Evolutionary conservation across 2,113 vertebrate species (phyloP).

Genomic region (Cynoglossus semilaevis): DNA sequence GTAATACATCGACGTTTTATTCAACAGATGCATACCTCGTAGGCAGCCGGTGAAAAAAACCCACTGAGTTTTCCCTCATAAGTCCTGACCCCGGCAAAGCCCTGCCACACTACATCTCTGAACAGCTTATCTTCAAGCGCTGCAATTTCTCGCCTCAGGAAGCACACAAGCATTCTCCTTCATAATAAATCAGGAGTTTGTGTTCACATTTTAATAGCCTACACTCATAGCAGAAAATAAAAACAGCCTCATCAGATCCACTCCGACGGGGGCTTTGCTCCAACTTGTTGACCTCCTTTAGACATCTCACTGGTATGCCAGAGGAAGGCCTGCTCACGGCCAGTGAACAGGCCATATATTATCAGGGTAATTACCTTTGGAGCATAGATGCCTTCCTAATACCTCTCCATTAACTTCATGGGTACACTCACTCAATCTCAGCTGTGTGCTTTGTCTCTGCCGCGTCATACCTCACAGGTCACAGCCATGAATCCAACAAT

Average conservation of each 20-base stretch:
- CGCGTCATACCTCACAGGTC: slow-evolving; percentile 40
- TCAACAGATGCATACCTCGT: slow-evolving; percentile 49
- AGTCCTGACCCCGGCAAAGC: slow-evolving; percentile 11
- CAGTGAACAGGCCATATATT: slow-evolving; percentile 62
- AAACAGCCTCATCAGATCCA: slow-evolving; percentile 27
- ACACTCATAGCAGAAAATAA: slow-evolving; percentile 17
- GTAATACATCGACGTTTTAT: slow-evolving; percentile 38
- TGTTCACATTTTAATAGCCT: slow-evolving; percentile 40
- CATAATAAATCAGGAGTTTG: slow-evolving; percentile 39
- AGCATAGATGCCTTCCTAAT: slow-evolving; percentile 60
- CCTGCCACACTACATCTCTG: slow-evolving; percentile 35
- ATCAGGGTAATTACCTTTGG: slow-evolving; percentile 61
- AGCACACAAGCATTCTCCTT: slow-evolving; percentile 19
- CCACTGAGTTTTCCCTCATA: slow-evolving; percentile 3
- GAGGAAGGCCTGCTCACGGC: slow-evolving; percentile 50
- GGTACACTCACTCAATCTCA: slow-evolving; percentile 28
- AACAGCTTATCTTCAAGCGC: slow-evolving; percentile 49
- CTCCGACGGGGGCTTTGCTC: slow-evolving; percentile 23
- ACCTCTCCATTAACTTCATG: slow-evolving; percentile 38
- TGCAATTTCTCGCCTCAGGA: slow-evolving; percentile 47
- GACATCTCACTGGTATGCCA: slow-evolving; percentile 42
- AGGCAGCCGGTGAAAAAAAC: slow-evolving; percentile 9
- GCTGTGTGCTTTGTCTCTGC: slow-evolving; percentile 37
- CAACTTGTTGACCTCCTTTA: slow-evolving; percentile 58
- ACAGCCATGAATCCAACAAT: slow-evolving; percentile 40